Evolutionary conservation across 2,113 vertebrate genomes (phyloP).

Genomic region (Nannobrachium achirus): DNA sequence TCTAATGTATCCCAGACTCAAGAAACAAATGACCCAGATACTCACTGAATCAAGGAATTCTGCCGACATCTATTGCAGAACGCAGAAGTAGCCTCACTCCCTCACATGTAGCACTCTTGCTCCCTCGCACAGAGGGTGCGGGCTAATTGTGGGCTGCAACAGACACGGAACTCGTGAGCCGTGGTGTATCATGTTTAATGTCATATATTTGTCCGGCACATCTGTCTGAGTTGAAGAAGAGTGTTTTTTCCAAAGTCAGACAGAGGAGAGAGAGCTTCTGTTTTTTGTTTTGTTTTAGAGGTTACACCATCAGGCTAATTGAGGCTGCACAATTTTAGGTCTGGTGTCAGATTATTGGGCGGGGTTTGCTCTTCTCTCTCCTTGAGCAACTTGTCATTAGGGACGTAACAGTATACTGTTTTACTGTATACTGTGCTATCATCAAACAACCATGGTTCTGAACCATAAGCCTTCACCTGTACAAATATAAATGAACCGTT

Average conservation of each 20-base stretch:
- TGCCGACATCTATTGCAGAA: constrained; percentile 52
- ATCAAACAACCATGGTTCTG: too few species aligned
- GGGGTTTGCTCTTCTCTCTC: neutral
- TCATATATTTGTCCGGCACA: constrained; percentile 24
- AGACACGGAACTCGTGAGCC: constrained; percentile 21
- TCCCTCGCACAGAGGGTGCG: constrained; percentile 37
- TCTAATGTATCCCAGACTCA: constrained; percentile 67
- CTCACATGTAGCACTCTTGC: constrained; percentile 25
- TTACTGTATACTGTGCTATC: too few species aligned
- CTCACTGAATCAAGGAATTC: constrained; percentile 55
- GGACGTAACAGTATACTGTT: neutral
- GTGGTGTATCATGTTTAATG: constrained; percentile 13
- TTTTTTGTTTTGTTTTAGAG: neutral
- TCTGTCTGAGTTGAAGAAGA: constrained; percentile 17
- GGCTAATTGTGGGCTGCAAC: constrained; percentile 19
- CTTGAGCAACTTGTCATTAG: constrained; percentile 14
- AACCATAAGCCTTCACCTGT: too few species aligned
- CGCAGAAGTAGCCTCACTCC: constrained; percentile 53
- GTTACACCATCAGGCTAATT: constrained; percentile 6
- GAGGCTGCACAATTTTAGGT: constrained; percentile 1
- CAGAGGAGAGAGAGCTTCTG: neutral
- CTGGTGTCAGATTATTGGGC: constrained; percentile 8
- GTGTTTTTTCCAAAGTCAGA: constrained; percentile 14
- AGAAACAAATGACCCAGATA: constrained; percentile 71
- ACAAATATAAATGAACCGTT: too few species aligned